Evolutionary conservation across 2,888 invertebrate species (phyloP).

Genomic region (Neuroscelio doddi): DNA sequence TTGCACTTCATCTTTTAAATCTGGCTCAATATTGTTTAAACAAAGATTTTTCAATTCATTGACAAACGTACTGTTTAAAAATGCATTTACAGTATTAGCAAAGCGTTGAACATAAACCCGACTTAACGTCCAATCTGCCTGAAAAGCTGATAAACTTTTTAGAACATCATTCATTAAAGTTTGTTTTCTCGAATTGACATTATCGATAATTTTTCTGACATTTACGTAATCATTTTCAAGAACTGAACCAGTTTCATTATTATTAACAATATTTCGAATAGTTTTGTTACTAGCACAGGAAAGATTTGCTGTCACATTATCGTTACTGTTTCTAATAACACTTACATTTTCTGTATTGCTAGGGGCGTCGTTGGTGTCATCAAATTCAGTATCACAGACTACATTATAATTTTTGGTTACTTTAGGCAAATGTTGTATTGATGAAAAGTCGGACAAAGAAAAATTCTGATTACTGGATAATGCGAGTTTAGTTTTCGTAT

Average conservation of each 20-base stretch:
- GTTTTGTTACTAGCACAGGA: neutral
- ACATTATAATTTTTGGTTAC: too few relatives aligned
- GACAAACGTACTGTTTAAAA: conserved; percentile 14
- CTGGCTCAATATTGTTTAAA: neutral
- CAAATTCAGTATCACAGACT: too few relatives aligned
- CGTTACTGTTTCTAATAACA: neutral
- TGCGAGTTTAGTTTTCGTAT: neutral
- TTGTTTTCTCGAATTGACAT: neutral
- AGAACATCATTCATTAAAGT: conserved; percentile 10
- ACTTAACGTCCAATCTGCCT: conserved; percentile 20
- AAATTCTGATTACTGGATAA: too few relatives aligned
- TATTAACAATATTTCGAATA: neutral
- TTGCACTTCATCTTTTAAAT: conserved; percentile 12
- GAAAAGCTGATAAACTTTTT: conserved; percentile 13
- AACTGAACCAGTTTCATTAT: neutral
- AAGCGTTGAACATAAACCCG: conserved; percentile 21
- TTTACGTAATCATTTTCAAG: neutral
- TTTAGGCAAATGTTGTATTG: too few relatives aligned
- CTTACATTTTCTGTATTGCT: too few relatives aligned
- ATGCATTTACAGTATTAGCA: neutral
- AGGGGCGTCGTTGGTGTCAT: too few relatives aligned
- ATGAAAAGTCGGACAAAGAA: too few relatives aligned
- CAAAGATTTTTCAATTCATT: conserved; percentile 20
- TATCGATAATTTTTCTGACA: too few relatives aligned
- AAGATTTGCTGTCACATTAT: neutral